These are phyloP conservation scores for Pseudeuparius sepicola DNA, from an alignment of 2,888 invertebrate genomes.

Conservation along the genomic window DNA sequence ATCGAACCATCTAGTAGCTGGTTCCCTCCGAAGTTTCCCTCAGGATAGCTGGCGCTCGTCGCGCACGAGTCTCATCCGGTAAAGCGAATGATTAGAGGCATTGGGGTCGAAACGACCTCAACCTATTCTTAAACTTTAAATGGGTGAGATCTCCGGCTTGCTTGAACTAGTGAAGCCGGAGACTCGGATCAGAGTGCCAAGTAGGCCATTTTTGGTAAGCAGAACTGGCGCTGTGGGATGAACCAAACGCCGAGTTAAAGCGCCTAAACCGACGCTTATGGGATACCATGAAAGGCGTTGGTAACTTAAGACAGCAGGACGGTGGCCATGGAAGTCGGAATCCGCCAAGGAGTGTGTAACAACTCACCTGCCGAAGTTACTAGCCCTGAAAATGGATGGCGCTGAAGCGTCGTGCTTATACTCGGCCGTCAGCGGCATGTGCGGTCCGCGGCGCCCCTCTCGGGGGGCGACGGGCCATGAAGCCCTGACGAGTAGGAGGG, in stretches of 20 bases:
- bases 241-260: slow-evolving; percentile 61
- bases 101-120: too few relatives aligned
- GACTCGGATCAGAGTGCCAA: slow-evolving; percentile 44
- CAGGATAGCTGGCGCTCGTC: too few relatives aligned
- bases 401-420: slow-evolving; percentile 48
- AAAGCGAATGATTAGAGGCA: too few relatives aligned
- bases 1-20: too few relatives aligned
- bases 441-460: too few relatives aligned
- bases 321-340: slow-evolving; percentile 69
- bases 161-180: too few relatives aligned
- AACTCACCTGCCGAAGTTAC: slow-evolving; percentile 52
- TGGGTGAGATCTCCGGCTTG: too few relatives aligned
- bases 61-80: too few relatives aligned
- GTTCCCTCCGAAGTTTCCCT: too few relatives aligned
- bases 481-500: slow-evolving; percentile 24
- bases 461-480: too few relatives aligned
- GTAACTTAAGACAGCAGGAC: slow-evolving; percentile 49
- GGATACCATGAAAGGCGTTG: slow-evolving; percentile 54
- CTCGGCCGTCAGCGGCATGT: slow-evolving; percentile 35
- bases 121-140: too few relatives aligned
- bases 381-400: slow-evolving; percentile 57
- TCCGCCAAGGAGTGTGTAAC: slow-evolving; percentile 50
- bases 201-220: slow-evolving; percentile 68
- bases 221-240: slow-evolving; percentile 73
- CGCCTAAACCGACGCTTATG: slow-evolving; percentile 52